A percentile compares a stretch with the other conserved stretches of the same genome.
phyloP scores from a whole-genome alignment of 2,797 vertebrate genomes.

The Adrianichthys oophorus region DNA sequence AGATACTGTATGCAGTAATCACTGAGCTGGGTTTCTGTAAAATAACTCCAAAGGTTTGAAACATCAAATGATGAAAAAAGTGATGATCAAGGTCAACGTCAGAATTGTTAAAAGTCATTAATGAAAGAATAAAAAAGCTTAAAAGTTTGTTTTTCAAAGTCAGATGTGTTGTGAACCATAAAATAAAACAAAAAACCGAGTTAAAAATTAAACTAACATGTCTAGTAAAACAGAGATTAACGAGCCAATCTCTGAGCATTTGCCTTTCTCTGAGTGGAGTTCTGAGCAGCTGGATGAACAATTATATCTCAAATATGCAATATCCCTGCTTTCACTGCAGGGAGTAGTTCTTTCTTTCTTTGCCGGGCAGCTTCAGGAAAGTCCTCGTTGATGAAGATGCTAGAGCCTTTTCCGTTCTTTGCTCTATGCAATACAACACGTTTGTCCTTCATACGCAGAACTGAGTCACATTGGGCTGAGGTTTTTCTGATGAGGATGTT shows the following conservation, averaged over 20 bases:
- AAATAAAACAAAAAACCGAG: too few relatives aligned
- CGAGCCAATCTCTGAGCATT: too few relatives aligned
- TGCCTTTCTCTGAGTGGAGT: too few relatives aligned
- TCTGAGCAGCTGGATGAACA: not conserved
- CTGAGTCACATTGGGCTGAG: not conserved
- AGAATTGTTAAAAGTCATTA: too few relatives aligned
- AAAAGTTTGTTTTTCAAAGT: too few relatives aligned
- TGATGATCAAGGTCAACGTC: too few relatives aligned
- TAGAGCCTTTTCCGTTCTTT: not conserved
- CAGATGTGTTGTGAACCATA: too few relatives aligned
- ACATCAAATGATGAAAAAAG: not conserved
- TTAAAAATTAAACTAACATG: too few relatives aligned
- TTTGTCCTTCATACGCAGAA: conserved; percentile 2
- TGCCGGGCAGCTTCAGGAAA: not conserved
- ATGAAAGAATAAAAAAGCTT: too few relatives aligned
- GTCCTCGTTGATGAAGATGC: not conserved
- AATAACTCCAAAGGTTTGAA: not conserved
- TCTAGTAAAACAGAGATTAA: too few relatives aligned
- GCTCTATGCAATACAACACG: not conserved
- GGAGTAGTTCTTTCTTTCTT: not conserved
- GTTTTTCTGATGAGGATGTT: not conserved
- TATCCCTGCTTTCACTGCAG: not conserved
- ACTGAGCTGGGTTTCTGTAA: not conserved
- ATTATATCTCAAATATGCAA: not conserved
- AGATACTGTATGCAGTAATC: not conserved